Base-by-base conservation (phyloP, 2,888 invertebrate genomes). In the Abrostola tripartita region DNA sequence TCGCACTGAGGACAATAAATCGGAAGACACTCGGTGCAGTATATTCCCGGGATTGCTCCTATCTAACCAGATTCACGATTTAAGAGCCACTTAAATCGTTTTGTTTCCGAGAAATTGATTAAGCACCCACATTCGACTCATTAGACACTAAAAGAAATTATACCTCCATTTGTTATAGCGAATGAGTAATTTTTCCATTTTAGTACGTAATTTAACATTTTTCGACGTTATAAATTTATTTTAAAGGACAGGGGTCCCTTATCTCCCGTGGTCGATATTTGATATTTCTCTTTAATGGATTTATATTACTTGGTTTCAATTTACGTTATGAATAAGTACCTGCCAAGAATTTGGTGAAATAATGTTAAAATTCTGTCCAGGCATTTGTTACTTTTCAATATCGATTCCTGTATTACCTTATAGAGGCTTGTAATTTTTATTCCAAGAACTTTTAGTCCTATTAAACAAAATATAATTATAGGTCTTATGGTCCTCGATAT, bases 41-140 rank as follows among this genome's bases (percentile, higher is more conserved):
- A 90, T 83, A 86, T 91, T 87, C 89, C 90, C 83, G 84, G 86
- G 87, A 90, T 88, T 85, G 88, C 85, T 83, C 81, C 88, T 89
- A 91, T 91, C 91, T 91, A 90, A 90, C 90, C 90, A 89, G 88
- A 88, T 88, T 86, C 89, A 86, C 87, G 87, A 88, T 90, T 90
- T 88, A 90, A 87, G 85, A 85, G 83, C 85, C 86, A 84, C 80
- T 90, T 89, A 86, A 88, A 90, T 88, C 89, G 89, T 88, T 88
- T 87, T 86, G 82, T 88, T 87, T 85, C 82, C 84, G 78, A 82
- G 81, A 83, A 86, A 87, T 89, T 90, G 89, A 90, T 89, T 86
- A 86, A 89, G 84, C 76, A 81, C 83, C 78, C 79, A 75, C 80
- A 81, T 83, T 83, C 76, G 74, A 78, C 80, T 82, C 79, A 81